Evolutionary conservation across 1,140 invertebrate species (phyloP).

Genomic region (Drosophila lini): DNA sequence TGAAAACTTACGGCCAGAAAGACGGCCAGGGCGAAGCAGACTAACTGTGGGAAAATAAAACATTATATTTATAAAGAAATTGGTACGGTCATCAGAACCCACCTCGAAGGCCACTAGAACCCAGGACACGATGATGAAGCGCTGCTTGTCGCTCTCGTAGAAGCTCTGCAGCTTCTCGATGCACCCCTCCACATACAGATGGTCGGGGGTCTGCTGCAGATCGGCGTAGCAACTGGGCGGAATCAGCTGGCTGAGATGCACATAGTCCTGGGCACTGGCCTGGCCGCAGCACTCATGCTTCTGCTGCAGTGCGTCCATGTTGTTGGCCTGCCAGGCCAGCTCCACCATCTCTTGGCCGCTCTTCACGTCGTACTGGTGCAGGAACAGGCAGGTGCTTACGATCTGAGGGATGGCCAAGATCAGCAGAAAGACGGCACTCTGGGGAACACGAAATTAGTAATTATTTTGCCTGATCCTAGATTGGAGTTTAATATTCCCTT

Average conservation of each 20-base stretch:
- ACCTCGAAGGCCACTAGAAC: constrained; percentile 72
- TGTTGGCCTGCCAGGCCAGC: constrained; percentile 72
- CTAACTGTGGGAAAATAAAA: constrained; percentile 47
- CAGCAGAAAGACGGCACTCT: constrained; percentile 74
- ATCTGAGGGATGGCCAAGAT: constrained; percentile 70
- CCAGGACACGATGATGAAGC: constrained; percentile 70
- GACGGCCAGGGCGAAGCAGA: constrained; percentile 64
- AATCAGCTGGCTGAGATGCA: constrained; percentile 59
- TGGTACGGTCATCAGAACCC: not conserved
- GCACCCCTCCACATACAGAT: constrained; percentile 65
- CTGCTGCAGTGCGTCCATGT: constrained; percentile 73
- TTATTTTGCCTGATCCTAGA: not conserved
- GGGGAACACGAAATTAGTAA: not conserved
- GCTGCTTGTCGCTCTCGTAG: constrained; percentile 64
- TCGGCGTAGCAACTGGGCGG: constrained; percentile 72
- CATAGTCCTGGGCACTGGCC: constrained; percentile 72
- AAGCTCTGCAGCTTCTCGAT: constrained; percentile 68
- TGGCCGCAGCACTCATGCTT: constrained; percentile 74
- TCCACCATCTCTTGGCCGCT: constrained; percentile 64
- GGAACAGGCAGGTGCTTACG: constrained; percentile 48
- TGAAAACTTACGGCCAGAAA: constrained; percentile 76
- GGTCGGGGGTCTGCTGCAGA: constrained; percentile 46
- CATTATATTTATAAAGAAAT: not conserved
- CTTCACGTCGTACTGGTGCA: constrained; percentile 53
- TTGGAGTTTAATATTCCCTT: not conserved